A percentile compares a stretch with the other conserved stretches of the same genome.
phyloP scores from a whole-genome alignment of 2,888 invertebrate species.

The Laothoe populi region DNA sequence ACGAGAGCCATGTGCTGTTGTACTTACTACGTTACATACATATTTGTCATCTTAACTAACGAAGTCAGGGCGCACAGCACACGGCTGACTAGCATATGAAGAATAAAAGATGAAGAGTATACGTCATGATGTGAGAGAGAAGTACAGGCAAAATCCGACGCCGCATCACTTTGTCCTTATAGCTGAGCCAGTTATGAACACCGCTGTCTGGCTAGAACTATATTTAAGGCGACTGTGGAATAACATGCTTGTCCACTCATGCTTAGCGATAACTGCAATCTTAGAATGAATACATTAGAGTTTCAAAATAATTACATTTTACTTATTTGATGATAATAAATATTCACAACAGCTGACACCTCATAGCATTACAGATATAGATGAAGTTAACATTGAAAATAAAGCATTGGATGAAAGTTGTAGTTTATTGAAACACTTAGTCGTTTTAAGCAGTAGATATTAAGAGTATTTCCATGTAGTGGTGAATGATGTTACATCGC shows the following conservation, averaged over 20 bases:
- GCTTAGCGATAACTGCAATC: conserved; percentile 18
- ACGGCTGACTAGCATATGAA: not conserved
- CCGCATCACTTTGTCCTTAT: not conserved
- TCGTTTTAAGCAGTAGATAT: not conserved
- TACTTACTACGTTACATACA: not conserved
- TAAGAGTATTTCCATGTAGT: not conserved
- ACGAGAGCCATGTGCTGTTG: not conserved
- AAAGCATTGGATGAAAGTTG: not conserved
- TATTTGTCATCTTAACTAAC: not conserved
- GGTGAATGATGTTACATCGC: not conserved
- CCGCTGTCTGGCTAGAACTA: not conserved
- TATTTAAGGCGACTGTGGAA: not conserved
- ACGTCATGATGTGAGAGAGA: conserved; percentile 12
- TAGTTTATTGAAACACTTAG: no score
- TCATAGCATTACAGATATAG: not conserved
- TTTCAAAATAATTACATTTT: not conserved
- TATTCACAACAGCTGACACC: conserved; percentile 23
- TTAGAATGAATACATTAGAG: not conserved
- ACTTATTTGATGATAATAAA: not conserved
- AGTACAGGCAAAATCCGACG: not conserved
- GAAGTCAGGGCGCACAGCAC: not conserved
- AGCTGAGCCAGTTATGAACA: conserved; percentile 1
- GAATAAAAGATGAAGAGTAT: conserved; percentile 18
- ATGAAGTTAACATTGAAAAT: conserved; percentile 2
- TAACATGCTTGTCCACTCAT: conserved; percentile 14